Base-by-base conservation (phyloP, 1,140 invertebrate species). In the Hermatobates lingyangjiaoensis region DNA sequence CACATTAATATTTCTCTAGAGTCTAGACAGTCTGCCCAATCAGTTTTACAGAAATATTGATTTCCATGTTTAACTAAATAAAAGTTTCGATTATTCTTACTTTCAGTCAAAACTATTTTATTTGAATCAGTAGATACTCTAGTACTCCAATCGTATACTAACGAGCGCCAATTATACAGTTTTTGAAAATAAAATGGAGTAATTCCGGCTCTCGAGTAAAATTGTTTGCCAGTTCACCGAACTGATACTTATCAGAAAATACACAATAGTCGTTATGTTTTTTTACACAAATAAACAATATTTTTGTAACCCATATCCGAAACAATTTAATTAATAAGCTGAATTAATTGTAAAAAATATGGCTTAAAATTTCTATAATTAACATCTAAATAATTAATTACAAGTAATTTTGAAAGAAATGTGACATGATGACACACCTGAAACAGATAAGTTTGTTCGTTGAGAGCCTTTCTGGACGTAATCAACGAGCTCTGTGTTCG, bases 341-440 rank as follows among this genome's bases (percentile, higher is more conserved):
- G 26, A 47, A 18, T 40, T 40, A 18, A 40, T 21, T 40, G 15
- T 40, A 20, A 40, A 21, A 40, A n/a, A 18, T 34, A 27, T 34
- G n/a, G 28, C 10, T 40, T 40, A 48, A 30, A 20, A 48, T 27
- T 26, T 48, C 2, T 27, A 48, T 15, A 48, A 27, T 34, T 50
- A 53, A 18, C n/a, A 26, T 12, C 3, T 50, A 20, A 20, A 50
- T 2, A n/a, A 15, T n/a, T 52, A 20, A 48, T 3, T 2, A 5
- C 39, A 18, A 45, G 7, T 5, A 10, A 18, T 45, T 18, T 47
- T 46, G 12, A 27, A 50, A 34, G 27, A 52, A 53, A 27, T 51
- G 10, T 5, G 51, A 27, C 21, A 50, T 12, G 18, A 51, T 38
- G 20, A 46, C 27, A 27, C 20, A 54, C 53, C 53, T 24, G 53